Evolutionary conservation across 2,888 invertebrate species (phyloP).

Genomic region (Epicampocera succincta): DNA sequence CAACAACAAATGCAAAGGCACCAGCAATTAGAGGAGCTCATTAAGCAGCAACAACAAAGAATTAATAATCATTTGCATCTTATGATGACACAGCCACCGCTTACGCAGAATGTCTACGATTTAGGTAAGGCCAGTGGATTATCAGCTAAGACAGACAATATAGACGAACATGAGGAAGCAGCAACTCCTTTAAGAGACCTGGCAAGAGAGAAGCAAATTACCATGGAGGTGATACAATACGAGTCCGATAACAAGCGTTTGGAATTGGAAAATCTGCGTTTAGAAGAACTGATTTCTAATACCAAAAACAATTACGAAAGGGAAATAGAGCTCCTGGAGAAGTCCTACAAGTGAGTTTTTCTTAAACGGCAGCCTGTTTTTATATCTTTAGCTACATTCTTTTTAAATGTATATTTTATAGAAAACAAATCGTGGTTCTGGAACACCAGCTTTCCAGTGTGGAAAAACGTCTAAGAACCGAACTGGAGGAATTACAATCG

Average conservation of each 20-base stretch:
- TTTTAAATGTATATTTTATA: constrained; percentile 48
- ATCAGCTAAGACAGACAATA: neutral
- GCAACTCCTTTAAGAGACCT: neutral
- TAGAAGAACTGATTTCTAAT: constrained; percentile 80
- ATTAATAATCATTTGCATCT: constrained; percentile 80
- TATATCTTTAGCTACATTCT: no score
- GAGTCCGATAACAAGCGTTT: constrained; percentile 79
- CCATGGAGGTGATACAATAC: constrained; percentile 73
- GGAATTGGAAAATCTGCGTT: constrained; percentile 79
- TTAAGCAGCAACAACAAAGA: constrained; percentile 80
- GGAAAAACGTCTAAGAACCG: constrained; percentile 77
- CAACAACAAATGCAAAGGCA: constrained; percentile 80
- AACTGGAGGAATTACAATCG: constrained; percentile 75
- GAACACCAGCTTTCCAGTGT: constrained; percentile 77
- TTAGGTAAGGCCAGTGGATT: neutral
- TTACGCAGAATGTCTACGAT: constrained; percentile 11
- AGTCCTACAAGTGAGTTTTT: constrained; percentile 78
- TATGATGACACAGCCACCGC: constrained; percentile 78
- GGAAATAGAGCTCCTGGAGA: constrained; percentile 81
- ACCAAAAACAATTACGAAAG: constrained; percentile 80
- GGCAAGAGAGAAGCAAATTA: constrained; percentile 31
- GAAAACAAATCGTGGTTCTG: constrained; percentile 79
- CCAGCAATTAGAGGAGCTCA: constrained; percentile 79
- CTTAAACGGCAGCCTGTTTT: no score
- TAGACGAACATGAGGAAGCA: neutral